Evolutionary conservation across 1,140 invertebrate species (phyloP).

Genomic region (Drosophila watanabei): DNA sequence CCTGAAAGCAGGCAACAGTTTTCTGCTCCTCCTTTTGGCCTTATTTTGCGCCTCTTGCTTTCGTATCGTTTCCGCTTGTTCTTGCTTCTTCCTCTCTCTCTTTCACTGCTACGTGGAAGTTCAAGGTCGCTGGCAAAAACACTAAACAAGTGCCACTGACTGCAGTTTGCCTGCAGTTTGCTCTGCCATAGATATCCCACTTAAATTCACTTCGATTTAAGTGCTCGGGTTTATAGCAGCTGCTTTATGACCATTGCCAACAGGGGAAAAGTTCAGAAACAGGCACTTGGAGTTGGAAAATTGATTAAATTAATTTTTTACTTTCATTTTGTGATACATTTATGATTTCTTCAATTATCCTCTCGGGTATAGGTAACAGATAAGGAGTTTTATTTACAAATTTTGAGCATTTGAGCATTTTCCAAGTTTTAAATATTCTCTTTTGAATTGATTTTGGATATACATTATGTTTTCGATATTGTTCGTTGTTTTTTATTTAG

Average conservation of each 20-base stretch:
- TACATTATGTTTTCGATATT: no score
- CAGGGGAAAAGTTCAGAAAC: no score
- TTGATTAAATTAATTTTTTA: neutral
- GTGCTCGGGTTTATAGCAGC: conserved; percentile 6
- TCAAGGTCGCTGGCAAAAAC: conserved; percentile 37
- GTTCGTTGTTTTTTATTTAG: no score
- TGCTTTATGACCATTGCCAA: neutral
- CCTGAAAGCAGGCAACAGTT: conserved; percentile 54
- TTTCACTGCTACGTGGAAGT: conserved; percentile 23
- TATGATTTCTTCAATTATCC: neutral
- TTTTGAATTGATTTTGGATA: no score
- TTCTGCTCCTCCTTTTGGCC: conserved; percentile 8
- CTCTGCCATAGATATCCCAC: conserved; percentile 20
- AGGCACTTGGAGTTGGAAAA: neutral
- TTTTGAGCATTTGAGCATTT: neutral
- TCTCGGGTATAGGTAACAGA: neutral
- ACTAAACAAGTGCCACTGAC: conserved; percentile 30
- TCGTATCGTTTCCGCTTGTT: neutral
- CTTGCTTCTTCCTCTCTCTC: neutral
- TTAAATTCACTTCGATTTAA: conserved; percentile 20
- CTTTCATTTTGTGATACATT: neutral
- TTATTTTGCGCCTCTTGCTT: neutral
- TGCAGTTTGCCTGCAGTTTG: conserved; percentile 29
- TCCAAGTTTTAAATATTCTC: neutral
- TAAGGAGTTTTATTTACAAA: fast-evolving